Base-by-base conservation (phyloP, 2,113 vertebrate genomes). In the Peromyscus californicus region DNA sequence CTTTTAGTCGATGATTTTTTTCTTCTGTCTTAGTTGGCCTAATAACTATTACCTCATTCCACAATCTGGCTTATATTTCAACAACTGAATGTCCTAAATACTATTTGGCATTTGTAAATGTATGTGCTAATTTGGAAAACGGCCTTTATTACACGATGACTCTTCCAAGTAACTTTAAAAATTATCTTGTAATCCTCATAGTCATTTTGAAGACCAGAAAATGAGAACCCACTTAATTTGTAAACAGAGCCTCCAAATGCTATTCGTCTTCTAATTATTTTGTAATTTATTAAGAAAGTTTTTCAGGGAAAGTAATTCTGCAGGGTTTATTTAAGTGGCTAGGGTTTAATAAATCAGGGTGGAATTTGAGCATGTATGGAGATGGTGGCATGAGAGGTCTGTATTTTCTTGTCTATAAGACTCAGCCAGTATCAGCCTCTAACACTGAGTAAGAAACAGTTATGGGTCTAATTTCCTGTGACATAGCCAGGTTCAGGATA, bases 71-170 rank as follows among this genome's bases (percentile, higher is more conserved):
- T 97, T 95, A 39, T 82, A 95, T 97, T 97, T 96, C 97, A 97
- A 85, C 96, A 97, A 95, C 90, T 96, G 75, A 54, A 94, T n/a
- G 29, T 94, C 79, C 39, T 96, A 97, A 97, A 89, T 88, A 76
- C 95, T 75, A 93, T 91, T 97, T 97, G 95, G 93, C 97, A 87
- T 76, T 96, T 96, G 63, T 85, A 92, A 97, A 96, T 92, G 80
- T 80, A 92, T 95, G 95, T 95, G 80, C 79, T 97, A 92, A 98
- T 93, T 96, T 97, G 92, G 96, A 95, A 96, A 93, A 93, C 79
- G 54, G 84, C 88, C 87, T 96, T 90, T 88, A 76, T 92, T 97
- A 54, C 31, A 84, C 29, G 87, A 88, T 97, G 94, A 95, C 93
- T 95, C 95, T 95, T 97, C 84, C 90, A 92, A 93, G 69, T 94